Conservation (phyloP, 2,888 invertebrate genomes). For the Hecatera dysodea region DNA sequence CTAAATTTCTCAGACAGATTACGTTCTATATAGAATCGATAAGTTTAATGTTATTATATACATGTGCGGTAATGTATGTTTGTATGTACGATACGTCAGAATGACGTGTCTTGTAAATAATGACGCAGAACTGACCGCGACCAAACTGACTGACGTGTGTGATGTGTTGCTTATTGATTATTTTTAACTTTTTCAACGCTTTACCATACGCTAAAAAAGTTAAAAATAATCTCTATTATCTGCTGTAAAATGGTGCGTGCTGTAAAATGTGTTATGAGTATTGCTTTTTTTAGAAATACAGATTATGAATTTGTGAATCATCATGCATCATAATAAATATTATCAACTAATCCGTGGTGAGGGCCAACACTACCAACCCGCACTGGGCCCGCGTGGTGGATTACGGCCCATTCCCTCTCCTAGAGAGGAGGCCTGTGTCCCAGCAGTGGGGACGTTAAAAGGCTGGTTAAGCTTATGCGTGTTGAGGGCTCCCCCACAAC, state of each 20-base stretch:
- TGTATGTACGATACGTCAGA: conserved; percentile 16
- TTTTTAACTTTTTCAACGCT: no score
- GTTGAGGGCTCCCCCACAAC: no score
- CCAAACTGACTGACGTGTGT: not conserved
- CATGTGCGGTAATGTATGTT: not conserved
- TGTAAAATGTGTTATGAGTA: not conserved
- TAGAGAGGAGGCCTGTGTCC: no score
- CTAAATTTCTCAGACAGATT: conserved; percentile 1
- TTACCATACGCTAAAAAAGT: not conserved
- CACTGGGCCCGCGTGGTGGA: no score
- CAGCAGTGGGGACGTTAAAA: no score
- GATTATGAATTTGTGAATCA: conserved; percentile 20
- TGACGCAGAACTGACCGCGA: not conserved
- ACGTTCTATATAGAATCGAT: conserved; percentile 9
- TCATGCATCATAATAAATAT: no score
- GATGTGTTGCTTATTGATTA: not conserved
- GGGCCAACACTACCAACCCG: no score
- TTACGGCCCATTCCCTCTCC: no score
- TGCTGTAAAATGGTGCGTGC: not conserved
- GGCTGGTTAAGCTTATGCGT: no score
- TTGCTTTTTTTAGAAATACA: not conserved
- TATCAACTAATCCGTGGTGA: no score
- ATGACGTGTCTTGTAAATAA: conserved; percentile 32
- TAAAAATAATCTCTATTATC: conserved; percentile 1
- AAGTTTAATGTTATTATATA: not conserved